A percentile compares a stretch with the other conserved stretches of the same genome.
These are phyloP conservation scores for Ophraella communa DNA, from an alignment of 2,888 invertebrate genomes.

Conservation along the genomic window DNA sequence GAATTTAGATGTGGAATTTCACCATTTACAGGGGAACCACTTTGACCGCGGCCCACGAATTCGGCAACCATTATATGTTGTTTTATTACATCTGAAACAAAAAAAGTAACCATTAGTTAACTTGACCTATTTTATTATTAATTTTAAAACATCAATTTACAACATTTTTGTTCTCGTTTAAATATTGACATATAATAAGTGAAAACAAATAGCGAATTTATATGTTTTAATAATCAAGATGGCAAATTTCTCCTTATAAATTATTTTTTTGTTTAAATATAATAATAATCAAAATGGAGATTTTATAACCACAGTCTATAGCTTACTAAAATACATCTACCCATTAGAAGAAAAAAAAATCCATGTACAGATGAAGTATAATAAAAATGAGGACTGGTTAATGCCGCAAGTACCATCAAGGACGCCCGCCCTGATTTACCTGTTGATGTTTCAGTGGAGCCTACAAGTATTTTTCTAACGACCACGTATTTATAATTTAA, in stretches of 20 bases:
- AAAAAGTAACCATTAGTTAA: conserved; percentile 25
- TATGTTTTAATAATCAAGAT: too few species aligned
- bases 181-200: too few species aligned
- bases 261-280: too few species aligned
- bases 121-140: background rate
- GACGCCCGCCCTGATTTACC: conserved; percentile 44
- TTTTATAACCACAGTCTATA: background rate
- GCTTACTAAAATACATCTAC: background rate
- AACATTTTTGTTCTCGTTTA: too few species aligned
- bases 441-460: conserved; percentile 4
- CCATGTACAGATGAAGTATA: conserved; percentile 21
- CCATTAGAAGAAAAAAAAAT: conserved; percentile 18
- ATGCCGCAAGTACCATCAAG: conserved; percentile 47
- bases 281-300: too few species aligned
- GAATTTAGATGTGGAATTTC: conserved; percentile 69
- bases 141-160: background rate
- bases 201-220: too few species aligned
- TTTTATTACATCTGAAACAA: conserved; percentile 59
- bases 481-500: too few species aligned
- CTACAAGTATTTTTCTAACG: conserved; percentile 22
- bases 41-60: conserved; percentile 79
- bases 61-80: conserved; percentile 88
- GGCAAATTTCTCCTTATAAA: too few species aligned
- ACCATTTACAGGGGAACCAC: conserved; percentile 73
- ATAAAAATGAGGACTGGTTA: conserved; percentile 46